Conservation (phyloP, 2,797 vertebrate genomes). For the Miichthys miiuy region DNA sequence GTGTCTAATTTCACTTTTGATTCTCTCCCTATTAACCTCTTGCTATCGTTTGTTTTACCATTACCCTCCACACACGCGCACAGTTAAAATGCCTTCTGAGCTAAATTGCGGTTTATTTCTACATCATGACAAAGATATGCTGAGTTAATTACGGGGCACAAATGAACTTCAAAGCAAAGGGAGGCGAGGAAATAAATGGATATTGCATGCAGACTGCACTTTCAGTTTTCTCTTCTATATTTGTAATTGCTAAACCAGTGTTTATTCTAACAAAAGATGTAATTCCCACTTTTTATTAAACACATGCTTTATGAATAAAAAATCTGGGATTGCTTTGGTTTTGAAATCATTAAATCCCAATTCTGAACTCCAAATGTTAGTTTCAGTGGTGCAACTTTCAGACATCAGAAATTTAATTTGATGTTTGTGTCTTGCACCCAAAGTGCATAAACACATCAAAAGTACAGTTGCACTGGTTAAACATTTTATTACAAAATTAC, state of each 20-base stretch:
- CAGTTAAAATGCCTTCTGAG: conserved; percentile 82
- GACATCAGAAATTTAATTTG: background rate
- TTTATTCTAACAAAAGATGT: background rate
- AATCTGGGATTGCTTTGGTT: background rate
- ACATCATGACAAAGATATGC: conserved; percentile 80
- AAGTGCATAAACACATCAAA: no score
- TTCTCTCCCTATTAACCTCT: conserved; percentile 86
- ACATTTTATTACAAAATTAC: no score
- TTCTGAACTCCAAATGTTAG: background rate
- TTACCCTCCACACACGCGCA: conserved; percentile 68
- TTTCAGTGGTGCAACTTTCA: background rate
- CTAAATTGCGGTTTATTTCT: conserved; percentile 84
- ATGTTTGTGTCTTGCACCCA: no score
- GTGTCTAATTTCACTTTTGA: conserved; percentile 84
- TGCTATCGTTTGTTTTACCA: conserved; percentile 85
- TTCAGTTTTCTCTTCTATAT: background rate
- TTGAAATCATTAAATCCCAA: background rate
- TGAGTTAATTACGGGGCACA: conserved; percentile 82
- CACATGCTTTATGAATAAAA: background rate
- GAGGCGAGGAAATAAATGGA: conserved; percentile 45
- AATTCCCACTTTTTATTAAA: background rate
- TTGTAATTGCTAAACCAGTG: background rate
- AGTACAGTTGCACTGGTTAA: no score
- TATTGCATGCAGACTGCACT: conserved; percentile 20
- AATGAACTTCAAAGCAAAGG: conserved; percentile 71